A percentile compares a stretch with the other conserved stretches of the same genome.
Evolutionary conservation across 2,113 vertebrate genomes (phyloP).

Genomic region (Cryptomyrus ogoouensis): DNA sequence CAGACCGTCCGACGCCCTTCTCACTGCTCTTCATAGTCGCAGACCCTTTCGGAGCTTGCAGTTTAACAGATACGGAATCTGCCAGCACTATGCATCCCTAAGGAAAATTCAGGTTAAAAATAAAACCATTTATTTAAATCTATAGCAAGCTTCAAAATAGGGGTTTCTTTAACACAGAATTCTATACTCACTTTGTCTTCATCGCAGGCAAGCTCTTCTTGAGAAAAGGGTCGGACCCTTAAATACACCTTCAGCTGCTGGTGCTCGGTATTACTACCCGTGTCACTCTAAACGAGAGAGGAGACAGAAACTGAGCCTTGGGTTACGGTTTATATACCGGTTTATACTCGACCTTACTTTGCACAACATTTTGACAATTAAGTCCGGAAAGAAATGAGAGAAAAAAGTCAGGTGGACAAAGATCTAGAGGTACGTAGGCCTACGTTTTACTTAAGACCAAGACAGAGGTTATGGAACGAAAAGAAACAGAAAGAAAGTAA

Average conservation of each 20-base stretch:
- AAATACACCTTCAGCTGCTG: constrained; percentile 75
- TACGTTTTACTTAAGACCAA: not conserved
- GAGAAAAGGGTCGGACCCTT: constrained; percentile 71
- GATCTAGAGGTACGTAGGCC: not conserved
- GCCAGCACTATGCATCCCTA: constrained; percentile 74
- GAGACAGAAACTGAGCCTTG: not conserved
- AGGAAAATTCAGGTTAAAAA: not conserved
- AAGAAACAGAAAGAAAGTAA: not conserved
- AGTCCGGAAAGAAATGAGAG: not conserved
- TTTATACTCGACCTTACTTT: too few species aligned
- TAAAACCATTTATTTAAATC: not conserved
- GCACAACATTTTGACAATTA: not conserved
- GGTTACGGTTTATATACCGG: not conserved
- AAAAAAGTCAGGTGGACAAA: not conserved
- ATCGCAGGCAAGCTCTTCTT: constrained; percentile 58
- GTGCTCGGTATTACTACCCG: constrained; percentile 34
- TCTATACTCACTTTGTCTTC: constrained; percentile 65
- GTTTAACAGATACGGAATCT: constrained; percentile 59
- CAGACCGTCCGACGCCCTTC: constrained; percentile 65
- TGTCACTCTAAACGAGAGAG: constrained; percentile 41
- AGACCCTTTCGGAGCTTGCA: constrained; percentile 76
- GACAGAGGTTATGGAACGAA: not conserved
- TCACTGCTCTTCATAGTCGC: constrained; percentile 73
- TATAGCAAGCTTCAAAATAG: not conserved
- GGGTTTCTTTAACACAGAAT: not conserved